Percentiles rank a stretch among this genome's conserved stretches.
Conservation (phyloP, 1,140 invertebrate species). For the Macrotrachela quadricornifera region DNA sequence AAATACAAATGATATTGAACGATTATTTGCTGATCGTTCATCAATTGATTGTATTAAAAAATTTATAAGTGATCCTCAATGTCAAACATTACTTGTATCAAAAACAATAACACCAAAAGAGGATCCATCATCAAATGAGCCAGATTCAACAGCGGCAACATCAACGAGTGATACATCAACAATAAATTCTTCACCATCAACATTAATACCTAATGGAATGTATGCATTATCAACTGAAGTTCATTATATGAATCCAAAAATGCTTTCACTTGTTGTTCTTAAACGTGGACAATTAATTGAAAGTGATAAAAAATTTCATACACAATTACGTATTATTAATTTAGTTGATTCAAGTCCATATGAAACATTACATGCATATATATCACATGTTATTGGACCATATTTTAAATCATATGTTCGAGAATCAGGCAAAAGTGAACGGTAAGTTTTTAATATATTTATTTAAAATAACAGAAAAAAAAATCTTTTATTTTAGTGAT, state of each 20-base stretch:
- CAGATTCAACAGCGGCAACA: not conserved
- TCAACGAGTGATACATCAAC: not conserved
- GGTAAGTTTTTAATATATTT: constrained; percentile 30
- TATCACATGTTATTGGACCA: constrained; percentile 79
- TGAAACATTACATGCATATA: constrained; percentile 78
- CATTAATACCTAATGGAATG: not conserved
- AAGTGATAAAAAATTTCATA: constrained; percentile 74
- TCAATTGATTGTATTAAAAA: constrained; percentile 3
- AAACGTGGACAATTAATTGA: constrained; percentile 71
- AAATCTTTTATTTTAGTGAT: too few relatives aligned
- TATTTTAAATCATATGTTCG: constrained; percentile 78
- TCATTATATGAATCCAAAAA: constrained; percentile 7
- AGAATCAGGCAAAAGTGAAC: constrained; percentile 73
- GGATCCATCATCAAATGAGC: not conserved
- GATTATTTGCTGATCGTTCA: not conserved
- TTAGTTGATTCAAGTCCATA: constrained; percentile 86
- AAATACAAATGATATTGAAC: too few relatives aligned
- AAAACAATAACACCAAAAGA: too few relatives aligned
- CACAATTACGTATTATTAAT: constrained; percentile 65
- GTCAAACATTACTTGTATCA: not conserved
- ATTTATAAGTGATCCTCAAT: constrained; percentile 1
- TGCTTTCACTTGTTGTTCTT: constrained; percentile 34
- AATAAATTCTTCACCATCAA: not conserved
- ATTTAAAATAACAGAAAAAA: too few relatives aligned
- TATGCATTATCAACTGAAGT: constrained; percentile 3